Evolutionary conservation across 2,797 vertebrate genomes (phyloP).

Genomic region (Muraenolepis orangiensis): DNA sequence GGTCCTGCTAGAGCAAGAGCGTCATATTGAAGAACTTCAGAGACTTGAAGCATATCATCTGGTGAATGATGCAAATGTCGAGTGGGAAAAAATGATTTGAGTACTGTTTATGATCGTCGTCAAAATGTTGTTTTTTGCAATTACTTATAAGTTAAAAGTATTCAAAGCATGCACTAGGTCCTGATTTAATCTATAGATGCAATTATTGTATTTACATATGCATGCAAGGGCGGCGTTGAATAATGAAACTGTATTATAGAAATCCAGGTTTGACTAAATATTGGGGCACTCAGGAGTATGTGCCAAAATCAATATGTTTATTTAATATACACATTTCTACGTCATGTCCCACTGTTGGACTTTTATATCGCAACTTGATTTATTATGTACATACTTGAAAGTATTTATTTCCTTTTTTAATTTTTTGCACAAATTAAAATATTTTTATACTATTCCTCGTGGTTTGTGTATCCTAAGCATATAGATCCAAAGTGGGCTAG

Average conservation of each 20-base stretch:
- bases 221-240: conserved; percentile 45
- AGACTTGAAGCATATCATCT: no score
- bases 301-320: conserved; percentile 15
- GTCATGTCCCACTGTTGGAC: conserved; percentile 26
- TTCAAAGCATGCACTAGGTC: background rate
- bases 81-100: conserved; percentile 12
- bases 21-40: no score
- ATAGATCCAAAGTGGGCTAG: no score
- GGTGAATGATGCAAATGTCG: conserved; percentile 43
- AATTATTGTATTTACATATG: conserved; percentile 31
- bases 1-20: no score
- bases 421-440: conserved; percentile 68
- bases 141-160: background rate
- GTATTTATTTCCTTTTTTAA: conserved; percentile 57
- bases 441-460: conserved; percentile 58
- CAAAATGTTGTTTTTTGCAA: background rate
- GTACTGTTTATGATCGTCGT: background rate
- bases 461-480: background rate
- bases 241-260: conserved; percentile 3
- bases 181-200: background rate
- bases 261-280: conserved; percentile 22
- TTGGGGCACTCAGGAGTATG: conserved; percentile 13
- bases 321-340: conserved; percentile 5
- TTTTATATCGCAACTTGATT: conserved; percentile 31
- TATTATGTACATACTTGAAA: conserved; percentile 53